Conservation (phyloP, 1,140 invertebrate genomes). For the Drosophila truncata region DNA sequence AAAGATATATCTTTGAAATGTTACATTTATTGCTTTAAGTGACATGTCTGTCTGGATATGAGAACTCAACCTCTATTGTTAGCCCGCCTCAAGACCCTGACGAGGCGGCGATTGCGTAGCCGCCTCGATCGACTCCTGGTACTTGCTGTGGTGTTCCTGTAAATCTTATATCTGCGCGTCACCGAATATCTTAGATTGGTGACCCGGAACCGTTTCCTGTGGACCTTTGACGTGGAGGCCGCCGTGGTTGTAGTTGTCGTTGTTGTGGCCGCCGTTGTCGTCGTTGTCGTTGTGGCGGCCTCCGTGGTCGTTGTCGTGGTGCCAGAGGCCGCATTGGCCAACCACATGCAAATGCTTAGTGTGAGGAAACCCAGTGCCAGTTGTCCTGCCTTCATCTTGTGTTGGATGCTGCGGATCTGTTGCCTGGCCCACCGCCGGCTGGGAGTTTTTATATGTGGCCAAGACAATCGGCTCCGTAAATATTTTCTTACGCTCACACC, state of each 20-base stretch:
- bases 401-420: conserved; percentile 8
- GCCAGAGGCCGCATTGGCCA: conserved; percentile 3
- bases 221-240: conserved; percentile 4
- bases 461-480: conserved; percentile 45
- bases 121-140: not conserved
- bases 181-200: not conserved
- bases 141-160: not conserved
- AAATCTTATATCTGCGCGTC: not conserved
- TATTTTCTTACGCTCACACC: conserved; percentile 26
- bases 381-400: conserved; percentile 26
- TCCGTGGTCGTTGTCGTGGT: conserved; percentile 19
- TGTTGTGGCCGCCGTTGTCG: conserved; percentile 11
- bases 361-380: conserved; percentile 21
- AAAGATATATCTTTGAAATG: not conserved
- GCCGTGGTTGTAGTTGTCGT: conserved; percentile 19
- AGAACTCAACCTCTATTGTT: conserved; percentile 7
- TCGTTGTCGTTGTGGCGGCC: conserved; percentile 18
- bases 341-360: conserved; percentile 28
- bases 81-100: not conserved
- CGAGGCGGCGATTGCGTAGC: not conserved
- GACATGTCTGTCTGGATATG: not conserved
- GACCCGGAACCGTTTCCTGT: conserved; percentile 7
- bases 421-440: not conserved
- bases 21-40: conserved; percentile 19
- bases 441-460: conserved; percentile 31